These are phyloP conservation scores for Arrhamphus sclerolepis DNA, from an alignment of 2,797 vertebrate genomes.

Conservation along the genomic window DNA sequence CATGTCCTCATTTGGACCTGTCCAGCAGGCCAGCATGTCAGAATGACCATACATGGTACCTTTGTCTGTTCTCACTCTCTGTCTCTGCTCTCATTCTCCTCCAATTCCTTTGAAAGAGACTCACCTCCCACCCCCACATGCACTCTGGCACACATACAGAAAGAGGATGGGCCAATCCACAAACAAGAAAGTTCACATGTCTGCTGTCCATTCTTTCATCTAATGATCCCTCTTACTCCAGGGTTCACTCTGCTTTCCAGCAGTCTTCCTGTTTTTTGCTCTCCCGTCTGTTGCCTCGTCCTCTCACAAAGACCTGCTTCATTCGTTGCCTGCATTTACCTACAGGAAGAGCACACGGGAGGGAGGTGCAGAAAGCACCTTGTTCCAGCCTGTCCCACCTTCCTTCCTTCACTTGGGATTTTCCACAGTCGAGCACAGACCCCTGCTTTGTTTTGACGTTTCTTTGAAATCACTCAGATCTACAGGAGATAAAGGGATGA, in stretches of 20 bases:
- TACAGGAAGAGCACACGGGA: constrained; percentile 34
- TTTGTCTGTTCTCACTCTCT: constrained; percentile 32
- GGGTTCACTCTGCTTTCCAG: constrained; percentile 22
- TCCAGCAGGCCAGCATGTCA: constrained; percentile 51
- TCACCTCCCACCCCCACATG: constrained; percentile 9
- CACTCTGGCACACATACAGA: constrained; percentile 21
- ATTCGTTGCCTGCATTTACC: constrained; percentile 55
- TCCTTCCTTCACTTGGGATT: constrained; percentile 46
- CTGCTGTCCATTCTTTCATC: constrained; percentile 20
- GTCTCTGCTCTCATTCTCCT: constrained; percentile 26
- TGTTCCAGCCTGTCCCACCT: constrained; percentile 47
- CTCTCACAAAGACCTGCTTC: constrained; percentile 37
- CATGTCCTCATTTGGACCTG: constrained; percentile 59
- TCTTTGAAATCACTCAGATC: constrained; percentile 42
- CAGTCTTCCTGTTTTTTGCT: constrained; percentile 14
- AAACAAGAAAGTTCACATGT: constrained; percentile 49
- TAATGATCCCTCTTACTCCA: constrained; percentile 13
- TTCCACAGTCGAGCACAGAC: constrained; percentile 51
- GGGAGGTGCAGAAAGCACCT: constrained; percentile 56
- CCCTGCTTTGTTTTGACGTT: constrained; percentile 49
- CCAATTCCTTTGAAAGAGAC: constrained; percentile 39
- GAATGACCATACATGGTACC: constrained; percentile 69
- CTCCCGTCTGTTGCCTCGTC: not conserved
- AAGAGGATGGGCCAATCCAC: constrained; percentile 57
- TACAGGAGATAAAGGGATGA: constrained; percentile 35